Conservation (phyloP, 2,888 invertebrate species). For the Polydrusus cervinus region DNA sequence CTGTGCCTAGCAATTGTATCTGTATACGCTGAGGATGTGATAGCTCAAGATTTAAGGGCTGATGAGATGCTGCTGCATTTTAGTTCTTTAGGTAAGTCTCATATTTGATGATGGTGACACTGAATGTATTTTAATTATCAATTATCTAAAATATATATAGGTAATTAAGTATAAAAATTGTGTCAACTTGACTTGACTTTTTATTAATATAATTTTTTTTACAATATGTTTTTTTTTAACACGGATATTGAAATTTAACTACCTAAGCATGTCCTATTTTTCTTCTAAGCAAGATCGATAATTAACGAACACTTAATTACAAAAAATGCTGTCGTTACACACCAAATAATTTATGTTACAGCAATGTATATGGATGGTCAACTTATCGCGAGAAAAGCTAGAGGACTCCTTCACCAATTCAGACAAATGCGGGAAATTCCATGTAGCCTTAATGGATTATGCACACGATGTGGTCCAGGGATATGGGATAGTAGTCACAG, state of each 20-base stretch:
- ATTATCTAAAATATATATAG: no score
- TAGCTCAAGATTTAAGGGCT: slow-evolving; percentile 91
- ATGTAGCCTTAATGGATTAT: slow-evolving; percentile 90
- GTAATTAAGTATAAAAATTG: no score
- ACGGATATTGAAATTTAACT: no score
- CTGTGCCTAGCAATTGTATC: slow-evolving; percentile 94
- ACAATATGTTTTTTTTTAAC: no score
- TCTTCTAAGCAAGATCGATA: no score
- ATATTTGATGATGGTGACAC: not conserved
- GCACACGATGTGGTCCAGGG: slow-evolving; percentile 91
- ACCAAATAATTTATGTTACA: slow-evolving; percentile 62
- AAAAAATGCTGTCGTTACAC: no score
- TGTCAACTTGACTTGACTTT: no score
- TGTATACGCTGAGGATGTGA: slow-evolving; percentile 94
- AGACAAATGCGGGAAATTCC: slow-evolving; percentile 90
- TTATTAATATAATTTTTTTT: no score
- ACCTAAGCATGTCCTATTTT: no score
- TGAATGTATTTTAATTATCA: no score
- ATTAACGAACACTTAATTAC: no score
- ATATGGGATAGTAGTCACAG: slow-evolving; percentile 96
- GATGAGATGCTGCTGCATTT: slow-evolving; percentile 97
- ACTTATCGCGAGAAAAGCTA: slow-evolving; percentile 91
- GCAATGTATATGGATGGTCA: slow-evolving; percentile 98
- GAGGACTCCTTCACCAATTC: slow-evolving; percentile 93
- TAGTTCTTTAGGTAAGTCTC: slow-evolving; percentile 83